Conservation (phyloP, 2,888 invertebrate genomes). For the Zele albiditarsus region DNA sequence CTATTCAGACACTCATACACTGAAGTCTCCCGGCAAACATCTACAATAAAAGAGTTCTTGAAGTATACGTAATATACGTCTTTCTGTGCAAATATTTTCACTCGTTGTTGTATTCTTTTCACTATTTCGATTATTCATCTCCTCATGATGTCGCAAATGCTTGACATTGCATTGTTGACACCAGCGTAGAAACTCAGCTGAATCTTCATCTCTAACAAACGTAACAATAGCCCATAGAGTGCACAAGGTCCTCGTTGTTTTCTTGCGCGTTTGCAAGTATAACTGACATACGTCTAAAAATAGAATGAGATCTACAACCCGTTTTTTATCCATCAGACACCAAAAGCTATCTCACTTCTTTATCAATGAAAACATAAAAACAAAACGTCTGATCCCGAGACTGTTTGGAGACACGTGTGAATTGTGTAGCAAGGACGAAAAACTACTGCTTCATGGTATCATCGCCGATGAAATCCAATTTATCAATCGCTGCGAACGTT, state of each 20-base stretch:
- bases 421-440: background rate
- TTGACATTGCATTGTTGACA: conserved; percentile 59
- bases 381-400: background rate
- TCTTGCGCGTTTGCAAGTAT: conserved; percentile 58
- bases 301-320: conserved; percentile 64
- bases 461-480: background rate
- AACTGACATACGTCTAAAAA: conserved; percentile 67
- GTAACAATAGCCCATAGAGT: conserved; percentile 67
- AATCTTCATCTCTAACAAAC: conserved; percentile 64
- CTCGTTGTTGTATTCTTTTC: background rate
- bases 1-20: background rate
- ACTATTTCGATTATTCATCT: background rate
- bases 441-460: background rate
- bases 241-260: conserved; percentile 57
- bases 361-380: background rate
- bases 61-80: conserved; percentile 49
- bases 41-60: conserved; percentile 63
- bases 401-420: background rate
- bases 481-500: background rate
- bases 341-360: conserved; percentile 10
- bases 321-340: conserved; percentile 47
- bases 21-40: conserved; percentile 50
- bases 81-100: conserved; percentile 44
- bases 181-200: conserved; percentile 61
- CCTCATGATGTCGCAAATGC: conserved; percentile 55